Percentiles rank a stretch among this genome's conserved stretches.
Evolutionary conservation across 2,113 vertebrate species (phyloP).

Genomic region (Hyla sarda): DNA sequence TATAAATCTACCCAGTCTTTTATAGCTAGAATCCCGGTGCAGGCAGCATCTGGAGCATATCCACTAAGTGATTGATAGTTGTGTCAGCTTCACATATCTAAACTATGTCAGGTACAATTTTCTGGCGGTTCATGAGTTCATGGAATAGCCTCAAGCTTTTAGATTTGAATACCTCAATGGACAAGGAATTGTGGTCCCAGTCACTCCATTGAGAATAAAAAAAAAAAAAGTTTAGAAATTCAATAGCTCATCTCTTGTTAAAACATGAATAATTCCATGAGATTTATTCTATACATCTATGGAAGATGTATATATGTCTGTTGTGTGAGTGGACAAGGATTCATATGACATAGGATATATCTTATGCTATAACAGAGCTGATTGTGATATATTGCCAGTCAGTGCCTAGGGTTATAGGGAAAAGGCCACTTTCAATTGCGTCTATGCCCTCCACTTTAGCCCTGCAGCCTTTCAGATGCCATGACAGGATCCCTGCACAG

Average conservation of each 20-base stretch:
- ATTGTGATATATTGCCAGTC: not conserved
- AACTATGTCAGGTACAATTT: slow-evolving; percentile 45
- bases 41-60: slow-evolving; percentile 31
- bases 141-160: slow-evolving; percentile 8
- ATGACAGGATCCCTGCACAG: too few species aligned
- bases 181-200: slow-evolving; percentile 9
- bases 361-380: not conserved
- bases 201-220: not conserved
- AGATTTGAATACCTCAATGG: slow-evolving; percentile 20
- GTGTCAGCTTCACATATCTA: slow-evolving; percentile 32
- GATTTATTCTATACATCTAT: not conserved
- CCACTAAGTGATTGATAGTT: slow-evolving; percentile 18
- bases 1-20: slow-evolving; percentile 38
- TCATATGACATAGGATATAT: not conserved
- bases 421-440: too few species aligned
- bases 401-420: too few species aligned
- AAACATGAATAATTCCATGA: slow-evolving; percentile 25
- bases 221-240: not conserved
- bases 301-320: not conserved
- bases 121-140: slow-evolving; percentile 34
- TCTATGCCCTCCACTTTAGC: too few species aligned
- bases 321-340: not conserved
- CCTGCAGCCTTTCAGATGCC: too few species aligned
- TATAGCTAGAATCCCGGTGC: slow-evolving; percentile 32
- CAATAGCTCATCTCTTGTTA: slow-evolving; percentile 22